Conservation (phyloP, 2,113 vertebrate genomes). For the Nematolebias whitei region DNA sequence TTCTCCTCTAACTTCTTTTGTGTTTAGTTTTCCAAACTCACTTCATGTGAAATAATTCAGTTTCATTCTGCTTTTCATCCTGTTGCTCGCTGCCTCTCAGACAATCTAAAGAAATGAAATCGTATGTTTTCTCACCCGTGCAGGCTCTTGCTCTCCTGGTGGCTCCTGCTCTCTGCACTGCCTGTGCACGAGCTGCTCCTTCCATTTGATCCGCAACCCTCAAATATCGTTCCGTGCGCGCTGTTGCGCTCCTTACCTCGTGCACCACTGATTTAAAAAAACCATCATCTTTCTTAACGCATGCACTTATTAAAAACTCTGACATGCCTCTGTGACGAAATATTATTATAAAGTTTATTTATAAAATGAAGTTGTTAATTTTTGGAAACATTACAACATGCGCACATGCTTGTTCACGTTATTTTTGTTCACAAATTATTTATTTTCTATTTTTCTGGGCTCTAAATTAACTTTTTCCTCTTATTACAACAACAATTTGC, state of each 20-base stretch:
- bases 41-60: not conserved
- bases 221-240: conserved; percentile 9
- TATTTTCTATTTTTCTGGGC: too few species aligned
- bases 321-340: not conserved
- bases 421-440: too few species aligned
- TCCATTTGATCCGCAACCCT: conserved; percentile 30
- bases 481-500: too few species aligned
- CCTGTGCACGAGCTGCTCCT: conserved; percentile 7
- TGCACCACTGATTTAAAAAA: conserved; percentile 16
- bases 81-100: not conserved
- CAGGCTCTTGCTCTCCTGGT: conserved; percentile 10
- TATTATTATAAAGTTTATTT: too few species aligned
- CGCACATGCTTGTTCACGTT: too few species aligned
- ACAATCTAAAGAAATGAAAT: not conserved
- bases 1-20: too few species aligned
- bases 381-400: too few species aligned
- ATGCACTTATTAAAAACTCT: not conserved
- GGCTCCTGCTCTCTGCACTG: conserved; percentile 19
- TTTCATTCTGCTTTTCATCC: not conserved
- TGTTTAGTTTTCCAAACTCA: too few species aligned
- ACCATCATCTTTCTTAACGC: conserved; percentile 2
- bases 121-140: conserved; percentile 61
- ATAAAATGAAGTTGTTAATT: too few species aligned
- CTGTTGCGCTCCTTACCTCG: conserved; percentile 19
- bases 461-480: too few species aligned